phyloP scores from a whole-genome alignment of 2,113 vertebrate species.

The Elanus axillaris region DNA sequence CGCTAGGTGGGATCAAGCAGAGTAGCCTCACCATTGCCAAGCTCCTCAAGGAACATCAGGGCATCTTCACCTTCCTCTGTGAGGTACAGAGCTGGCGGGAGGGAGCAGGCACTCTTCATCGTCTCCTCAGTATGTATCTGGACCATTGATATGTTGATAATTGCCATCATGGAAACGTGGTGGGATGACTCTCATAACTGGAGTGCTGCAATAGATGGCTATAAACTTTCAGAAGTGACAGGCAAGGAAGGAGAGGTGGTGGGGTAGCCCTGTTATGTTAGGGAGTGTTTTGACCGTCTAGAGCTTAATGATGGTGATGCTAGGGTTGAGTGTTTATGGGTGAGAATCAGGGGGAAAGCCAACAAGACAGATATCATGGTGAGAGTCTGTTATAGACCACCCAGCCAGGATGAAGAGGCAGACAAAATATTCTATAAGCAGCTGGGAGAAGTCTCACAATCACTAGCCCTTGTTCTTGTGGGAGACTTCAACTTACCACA shows the following conservation, averaged over 20 bases:
- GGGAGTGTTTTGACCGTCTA: background rate
- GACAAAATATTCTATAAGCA: background rate
- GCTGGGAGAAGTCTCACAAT: background rate
- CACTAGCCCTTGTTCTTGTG: background rate
- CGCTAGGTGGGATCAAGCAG: slow-evolving; percentile 71
- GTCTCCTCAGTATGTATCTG: background rate
- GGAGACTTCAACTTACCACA: background rate
- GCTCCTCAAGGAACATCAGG: slow-evolving; percentile 86
- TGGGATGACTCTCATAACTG: background rate
- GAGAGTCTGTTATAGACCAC: background rate
- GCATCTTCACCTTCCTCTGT: slow-evolving; percentile 91
- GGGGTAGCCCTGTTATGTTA: background rate
- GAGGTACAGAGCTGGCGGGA: slow-evolving; percentile 75
- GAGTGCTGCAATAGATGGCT: background rate
- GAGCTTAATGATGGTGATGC: background rate
- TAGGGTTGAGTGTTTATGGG: background rate
- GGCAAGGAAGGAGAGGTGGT: background rate
- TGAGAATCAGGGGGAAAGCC: background rate
- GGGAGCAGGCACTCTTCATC: background rate
- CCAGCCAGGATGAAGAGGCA: background rate
- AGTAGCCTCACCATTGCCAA: slow-evolving; percentile 79
- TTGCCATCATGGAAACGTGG: background rate
- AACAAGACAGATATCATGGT: background rate
- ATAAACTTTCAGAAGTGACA: background rate
- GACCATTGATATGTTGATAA: background rate